Percentiles rank a stretch among this genome's conserved stretches.
phyloP scores from a whole-genome alignment of 2,888 invertebrate genomes.

The Timema podura region DNA sequence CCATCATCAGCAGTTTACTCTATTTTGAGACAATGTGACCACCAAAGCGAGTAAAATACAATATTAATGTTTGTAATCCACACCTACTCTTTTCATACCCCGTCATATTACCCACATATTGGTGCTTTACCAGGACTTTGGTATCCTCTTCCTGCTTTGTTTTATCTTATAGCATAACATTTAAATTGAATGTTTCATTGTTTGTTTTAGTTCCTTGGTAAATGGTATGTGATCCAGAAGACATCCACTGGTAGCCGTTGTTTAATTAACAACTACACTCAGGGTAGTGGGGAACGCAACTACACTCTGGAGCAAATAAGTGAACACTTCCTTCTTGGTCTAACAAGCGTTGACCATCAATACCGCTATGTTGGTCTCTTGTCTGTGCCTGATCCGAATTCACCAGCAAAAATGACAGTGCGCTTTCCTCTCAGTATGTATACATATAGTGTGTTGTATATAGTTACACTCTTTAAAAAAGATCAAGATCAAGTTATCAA shows the following conservation, averaged over 20 bases:
- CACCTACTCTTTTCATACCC: too few species aligned
- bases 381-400: slow-evolving; percentile 49
- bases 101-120: too few species aligned
- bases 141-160: too few species aligned
- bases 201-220: slow-evolving; percentile 62
- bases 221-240: slow-evolving; percentile 80
- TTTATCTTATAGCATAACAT: slow-evolving; percentile 17
- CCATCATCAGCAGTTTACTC: too few species aligned
- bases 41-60: too few species aligned
- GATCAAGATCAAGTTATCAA: too few species aligned
- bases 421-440: slow-evolving; percentile 76
- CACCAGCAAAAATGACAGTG: slow-evolving; percentile 67
- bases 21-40: too few species aligned
- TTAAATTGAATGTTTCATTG: slow-evolving; percentile 20
- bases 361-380: slow-evolving; percentile 73
- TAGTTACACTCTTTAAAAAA: too few species aligned
- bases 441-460: too few species aligned
- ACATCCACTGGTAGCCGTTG: slow-evolving; percentile 77
- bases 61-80: too few species aligned
- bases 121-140: too few species aligned
- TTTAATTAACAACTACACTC: slow-evolving; percentile 72
- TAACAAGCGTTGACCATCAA: slow-evolving; percentile 72
- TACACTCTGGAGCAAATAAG: slow-evolving; percentile 68
- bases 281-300: slow-evolving; percentile 61
- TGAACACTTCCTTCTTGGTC: slow-evolving; percentile 57